Evolutionary conservation across 2,888 invertebrate genomes (phyloP).

Genomic region (Ryuthela nishihirai): DNA sequence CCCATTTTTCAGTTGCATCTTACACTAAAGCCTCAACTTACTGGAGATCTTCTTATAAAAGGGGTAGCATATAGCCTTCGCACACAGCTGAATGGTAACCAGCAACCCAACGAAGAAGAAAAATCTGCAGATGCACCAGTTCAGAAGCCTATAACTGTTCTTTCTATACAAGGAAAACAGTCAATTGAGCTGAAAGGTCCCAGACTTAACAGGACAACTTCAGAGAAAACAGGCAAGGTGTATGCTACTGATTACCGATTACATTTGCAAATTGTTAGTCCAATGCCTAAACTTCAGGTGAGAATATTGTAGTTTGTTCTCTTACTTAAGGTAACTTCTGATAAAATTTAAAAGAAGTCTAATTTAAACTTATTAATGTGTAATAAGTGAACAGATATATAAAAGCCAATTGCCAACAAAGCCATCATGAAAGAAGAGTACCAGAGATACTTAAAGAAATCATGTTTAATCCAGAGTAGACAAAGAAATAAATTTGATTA

Average conservation of each 20-base stretch:
- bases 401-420: no score
- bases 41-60: constrained; percentile 68
- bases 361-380: no score
- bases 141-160: neutral
- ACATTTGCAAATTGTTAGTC: constrained; percentile 68
- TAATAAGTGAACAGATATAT: no score
- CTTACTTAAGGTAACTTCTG: no score
- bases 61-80: constrained; percentile 66
- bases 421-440: no score
- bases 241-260: constrained; percentile 65
- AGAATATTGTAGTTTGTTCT: no score
- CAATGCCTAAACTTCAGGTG: constrained; percentile 78
- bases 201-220: constrained; percentile 56
- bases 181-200: constrained; percentile 57
- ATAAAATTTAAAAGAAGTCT: no score
- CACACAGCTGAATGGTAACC: constrained; percentile 34
- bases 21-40: constrained; percentile 66
- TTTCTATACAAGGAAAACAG: constrained; percentile 50
- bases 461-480: no score
- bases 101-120: constrained; percentile 18
- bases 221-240: constrained; percentile 54
- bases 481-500: no score
- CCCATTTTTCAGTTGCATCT: constrained; percentile 60
- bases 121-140: neutral
- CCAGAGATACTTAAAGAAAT: no score